A percentile compares a stretch with the other conserved stretches of the same genome.
Evolutionary conservation across 2,797 vertebrate genomes (phyloP).

Genomic region (Mormyrus proboscirostris): DNA sequence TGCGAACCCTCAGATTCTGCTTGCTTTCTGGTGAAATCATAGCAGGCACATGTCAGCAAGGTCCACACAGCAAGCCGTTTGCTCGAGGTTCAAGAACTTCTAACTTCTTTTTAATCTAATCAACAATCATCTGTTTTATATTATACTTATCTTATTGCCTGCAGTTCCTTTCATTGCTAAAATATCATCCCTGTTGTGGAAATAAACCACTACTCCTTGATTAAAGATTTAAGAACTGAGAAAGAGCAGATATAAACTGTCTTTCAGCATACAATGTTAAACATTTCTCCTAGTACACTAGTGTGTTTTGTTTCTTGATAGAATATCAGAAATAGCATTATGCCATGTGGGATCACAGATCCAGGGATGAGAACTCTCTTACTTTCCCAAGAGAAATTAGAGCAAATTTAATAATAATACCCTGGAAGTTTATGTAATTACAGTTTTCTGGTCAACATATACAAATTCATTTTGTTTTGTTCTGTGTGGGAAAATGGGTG

Average conservation of each 20-base stretch:
- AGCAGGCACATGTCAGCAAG: not conserved
- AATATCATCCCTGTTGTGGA: not conserved
- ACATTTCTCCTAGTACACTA: not conserved
- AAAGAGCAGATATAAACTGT: not conserved
- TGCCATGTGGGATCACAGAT: not conserved
- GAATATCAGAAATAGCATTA: not conserved
- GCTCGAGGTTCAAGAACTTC: not conserved
- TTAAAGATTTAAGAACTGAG: not conserved
- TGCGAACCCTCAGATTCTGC: constrained; percentile 73
- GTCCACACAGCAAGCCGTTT: not conserved
- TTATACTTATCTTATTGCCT: constrained; percentile 2
- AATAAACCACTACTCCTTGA: not conserved
- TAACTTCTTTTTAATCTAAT: not conserved
- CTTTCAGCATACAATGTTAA: not conserved
- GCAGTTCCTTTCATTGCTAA: not conserved
- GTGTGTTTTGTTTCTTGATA: not conserved
- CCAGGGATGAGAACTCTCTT: not conserved
- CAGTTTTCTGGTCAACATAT: not conserved
- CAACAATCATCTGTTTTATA: not conserved
- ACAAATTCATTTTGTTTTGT: not conserved
- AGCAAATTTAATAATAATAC: not conserved
- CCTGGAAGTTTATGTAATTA: constrained; percentile 11
- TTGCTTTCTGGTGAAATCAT: constrained; percentile 60
- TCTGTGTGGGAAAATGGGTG: not conserved
- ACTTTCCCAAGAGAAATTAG: not conserved